phyloP scores from a whole-genome alignment of 2,888 invertebrate species.

The Boloria selene region DNA sequence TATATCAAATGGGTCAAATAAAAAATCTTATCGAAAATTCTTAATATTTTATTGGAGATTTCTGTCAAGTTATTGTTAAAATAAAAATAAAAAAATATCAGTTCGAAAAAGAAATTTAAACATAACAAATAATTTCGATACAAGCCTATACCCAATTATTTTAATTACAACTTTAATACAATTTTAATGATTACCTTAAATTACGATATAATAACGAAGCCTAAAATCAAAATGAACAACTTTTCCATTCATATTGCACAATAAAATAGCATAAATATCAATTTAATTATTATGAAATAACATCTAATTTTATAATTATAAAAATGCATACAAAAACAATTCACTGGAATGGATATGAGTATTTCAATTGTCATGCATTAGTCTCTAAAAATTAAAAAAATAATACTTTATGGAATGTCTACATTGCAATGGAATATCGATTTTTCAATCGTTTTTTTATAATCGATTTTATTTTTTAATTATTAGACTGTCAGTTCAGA shows the following conservation, averaged over 20 bases:
- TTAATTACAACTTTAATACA: constrained; percentile 77
- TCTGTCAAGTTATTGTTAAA: constrained; percentile 59
- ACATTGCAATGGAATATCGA: constrained; percentile 8
- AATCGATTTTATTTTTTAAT: constrained; percentile 1
- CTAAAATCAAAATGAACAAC: constrained; percentile 66
- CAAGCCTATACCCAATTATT: constrained; percentile 69
- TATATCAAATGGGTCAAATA: constrained; percentile 44
- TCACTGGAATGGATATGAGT: constrained; percentile 45
- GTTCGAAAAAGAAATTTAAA: constrained; percentile 61
- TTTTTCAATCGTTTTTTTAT: not conserved
- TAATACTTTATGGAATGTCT: constrained; percentile 31
- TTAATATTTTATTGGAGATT: constrained; percentile 77
- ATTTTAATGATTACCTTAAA: constrained; percentile 61
- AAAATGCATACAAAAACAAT: constrained; percentile 32
- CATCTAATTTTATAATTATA: constrained; percentile 46
- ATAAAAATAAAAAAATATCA: constrained; percentile 57
- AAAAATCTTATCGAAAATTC: constrained; percentile 67
- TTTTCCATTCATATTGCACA: constrained; percentile 76
- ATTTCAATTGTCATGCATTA: constrained; percentile 44
- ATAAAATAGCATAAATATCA: constrained; percentile 67
- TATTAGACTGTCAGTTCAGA: not conserved
- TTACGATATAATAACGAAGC: constrained; percentile 66
- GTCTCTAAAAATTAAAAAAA: constrained; percentile 31
- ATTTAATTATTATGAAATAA: constrained; percentile 53
- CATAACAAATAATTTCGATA: constrained; percentile 71